phyloP scores from a whole-genome alignment of 1,140 invertebrate genomes.

The Sweltsa coloradensis region DNA sequence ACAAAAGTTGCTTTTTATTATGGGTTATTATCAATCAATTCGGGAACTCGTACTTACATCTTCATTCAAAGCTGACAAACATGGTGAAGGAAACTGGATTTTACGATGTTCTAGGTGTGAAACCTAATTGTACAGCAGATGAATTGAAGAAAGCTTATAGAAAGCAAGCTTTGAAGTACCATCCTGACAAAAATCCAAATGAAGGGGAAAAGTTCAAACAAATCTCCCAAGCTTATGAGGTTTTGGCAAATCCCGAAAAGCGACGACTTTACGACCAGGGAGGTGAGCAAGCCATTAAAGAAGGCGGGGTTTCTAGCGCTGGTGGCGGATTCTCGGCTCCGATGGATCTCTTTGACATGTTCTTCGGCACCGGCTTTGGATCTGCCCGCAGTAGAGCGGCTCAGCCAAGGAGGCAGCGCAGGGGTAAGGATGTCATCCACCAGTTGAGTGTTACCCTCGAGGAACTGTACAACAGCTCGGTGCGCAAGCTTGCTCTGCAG shows the following conservation, averaged over 20 bases:
- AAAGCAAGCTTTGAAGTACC: slow-evolving; percentile 51
- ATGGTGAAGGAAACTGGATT: slow-evolving; percentile 63
- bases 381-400: slow-evolving; percentile 20
- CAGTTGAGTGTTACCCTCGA: slow-evolving; percentile 47
- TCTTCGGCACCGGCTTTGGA: slow-evolving; percentile 36
- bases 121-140: slow-evolving; percentile 36
- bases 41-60: too few relatives aligned
- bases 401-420: slow-evolving; percentile 26
- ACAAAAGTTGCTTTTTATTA: too few relatives aligned
- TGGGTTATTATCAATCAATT: too few relatives aligned
- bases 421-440: slow-evolving; percentile 49
- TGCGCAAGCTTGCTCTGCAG: slow-evolving; percentile 48
- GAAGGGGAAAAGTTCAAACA: slow-evolving; percentile 52
- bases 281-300: slow-evolving; percentile 58
- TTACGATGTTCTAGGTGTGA: slow-evolving; percentile 56
- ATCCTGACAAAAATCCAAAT: slow-evolving; percentile 61
- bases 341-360: slow-evolving; percentile 67
- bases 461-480: slow-evolving; percentile 55
- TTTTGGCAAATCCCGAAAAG: slow-evolving; percentile 51
- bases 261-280: slow-evolving; percentile 49
- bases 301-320: slow-evolving; percentile 38
- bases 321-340: slow-evolving; percentile 42
- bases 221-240: slow-evolving; percentile 58
- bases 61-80: too few relatives aligned
- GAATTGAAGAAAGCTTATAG: slow-evolving; percentile 50